These are phyloP conservation scores for Eptatretus atami DNA, from an alignment of 2,797 vertebrate genomes.

Conservation along the genomic window DNA sequence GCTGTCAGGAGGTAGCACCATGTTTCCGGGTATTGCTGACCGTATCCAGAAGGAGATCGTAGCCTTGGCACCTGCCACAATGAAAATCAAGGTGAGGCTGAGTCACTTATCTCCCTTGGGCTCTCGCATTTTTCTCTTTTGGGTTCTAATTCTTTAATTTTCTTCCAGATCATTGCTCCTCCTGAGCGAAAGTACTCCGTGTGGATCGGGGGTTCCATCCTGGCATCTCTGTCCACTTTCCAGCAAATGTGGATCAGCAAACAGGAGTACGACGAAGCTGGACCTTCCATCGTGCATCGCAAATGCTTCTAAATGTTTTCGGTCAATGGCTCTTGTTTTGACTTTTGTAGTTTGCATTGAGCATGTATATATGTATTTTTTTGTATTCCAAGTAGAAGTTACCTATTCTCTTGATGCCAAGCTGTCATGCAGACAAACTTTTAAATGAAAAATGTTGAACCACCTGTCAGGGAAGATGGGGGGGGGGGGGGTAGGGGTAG, in stretches of 20 bases:
- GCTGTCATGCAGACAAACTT: too few species aligned
- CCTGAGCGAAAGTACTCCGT: slow-evolving; percentile 99
- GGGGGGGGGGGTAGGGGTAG: too few species aligned
- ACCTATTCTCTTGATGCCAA: too few species aligned
- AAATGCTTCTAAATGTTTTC: slow-evolving; percentile 80
- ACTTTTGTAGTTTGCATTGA: too few species aligned
- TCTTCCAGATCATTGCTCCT: slow-evolving; percentile 64
- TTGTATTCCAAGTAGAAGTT: too few species aligned
- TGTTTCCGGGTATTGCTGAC: slow-evolving; percentile 99
- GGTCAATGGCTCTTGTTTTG: too few species aligned
- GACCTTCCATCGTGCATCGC: slow-evolving; percentile 95
- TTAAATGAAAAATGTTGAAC: too few species aligned
- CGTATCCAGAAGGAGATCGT: slow-evolving; percentile 99
- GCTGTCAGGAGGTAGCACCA: slow-evolving; percentile 94
- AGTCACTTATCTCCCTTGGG: too few species aligned
- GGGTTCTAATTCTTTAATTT: not conserved
- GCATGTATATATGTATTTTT: too few species aligned
- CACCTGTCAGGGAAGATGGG: too few species aligned
- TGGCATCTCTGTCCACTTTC: slow-evolving; percentile 99
- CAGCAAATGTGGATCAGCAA: slow-evolving; percentile 99
- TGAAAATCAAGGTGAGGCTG: slow-evolving; percentile 86
- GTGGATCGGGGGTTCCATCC: slow-evolving; percentile 97
- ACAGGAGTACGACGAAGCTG: slow-evolving; percentile 94
- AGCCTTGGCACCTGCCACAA: slow-evolving; percentile 91
- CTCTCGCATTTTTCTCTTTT: too few species aligned